Evolutionary conservation across 2,888 invertebrate genomes (phyloP).

Genomic region (Tinea trinotella): DNA sequence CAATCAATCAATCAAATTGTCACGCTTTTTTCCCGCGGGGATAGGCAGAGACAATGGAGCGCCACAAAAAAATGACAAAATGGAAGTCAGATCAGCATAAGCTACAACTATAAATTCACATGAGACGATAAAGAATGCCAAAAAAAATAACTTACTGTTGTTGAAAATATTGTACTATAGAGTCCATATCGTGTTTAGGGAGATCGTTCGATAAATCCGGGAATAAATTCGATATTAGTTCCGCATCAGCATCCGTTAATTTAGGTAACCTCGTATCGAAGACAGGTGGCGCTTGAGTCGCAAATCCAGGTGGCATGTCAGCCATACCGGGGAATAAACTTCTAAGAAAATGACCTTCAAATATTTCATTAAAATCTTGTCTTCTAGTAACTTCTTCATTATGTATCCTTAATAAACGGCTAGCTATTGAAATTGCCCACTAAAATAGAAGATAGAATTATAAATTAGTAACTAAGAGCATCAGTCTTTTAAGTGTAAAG

Average conservation of each 20-base stretch:
- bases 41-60: too few relatives aligned
- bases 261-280: constrained; percentile 83
- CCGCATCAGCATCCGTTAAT: constrained; percentile 74
- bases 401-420: constrained; percentile 84
- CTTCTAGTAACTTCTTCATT: constrained; percentile 86
- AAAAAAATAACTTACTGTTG: constrained; percentile 53
- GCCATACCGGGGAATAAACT: constrained; percentile 92
- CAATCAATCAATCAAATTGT: too few relatives aligned
- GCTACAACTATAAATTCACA: too few relatives aligned
- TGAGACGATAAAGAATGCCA: too few relatives aligned
- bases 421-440: constrained; percentile 89
- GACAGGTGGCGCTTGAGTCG: constrained; percentile 82
- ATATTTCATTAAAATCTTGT: constrained; percentile 81
- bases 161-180: constrained; percentile 80
- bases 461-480: too few relatives aligned
- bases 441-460: constrained; percentile 36
- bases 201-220: constrained; percentile 78
- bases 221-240: constrained; percentile 74
- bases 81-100: too few relatives aligned
- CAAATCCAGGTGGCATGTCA: constrained; percentile 87
- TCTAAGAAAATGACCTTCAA: constrained; percentile 88
- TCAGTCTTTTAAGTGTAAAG: too few relatives aligned
- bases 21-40: too few relatives aligned
- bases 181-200: constrained; percentile 77
- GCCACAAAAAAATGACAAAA: too few relatives aligned